A percentile compares a stretch with the other conserved stretches of the same genome.
These are phyloP conservation scores for Cyanoramphus novaezelandiae DNA, from an alignment of 2,113 vertebrate genomes.

Conservation along the genomic window DNA sequence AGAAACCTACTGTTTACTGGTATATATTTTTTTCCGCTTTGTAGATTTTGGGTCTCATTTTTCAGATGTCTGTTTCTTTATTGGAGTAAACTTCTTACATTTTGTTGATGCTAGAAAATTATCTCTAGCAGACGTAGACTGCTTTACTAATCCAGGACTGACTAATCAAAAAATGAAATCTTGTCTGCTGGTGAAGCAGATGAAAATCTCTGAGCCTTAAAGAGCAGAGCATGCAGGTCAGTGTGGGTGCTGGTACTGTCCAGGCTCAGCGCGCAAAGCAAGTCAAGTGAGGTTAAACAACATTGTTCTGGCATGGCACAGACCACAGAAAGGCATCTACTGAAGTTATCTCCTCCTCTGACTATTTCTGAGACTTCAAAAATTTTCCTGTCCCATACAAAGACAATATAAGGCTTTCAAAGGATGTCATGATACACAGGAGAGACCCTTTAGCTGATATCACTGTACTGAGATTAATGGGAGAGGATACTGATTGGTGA, in stretches of 20 bases:
- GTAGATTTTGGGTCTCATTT: neutral
- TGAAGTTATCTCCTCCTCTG: neutral
- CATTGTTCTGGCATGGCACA: neutral
- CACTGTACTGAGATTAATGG: neutral
- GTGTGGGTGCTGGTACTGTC: neutral
- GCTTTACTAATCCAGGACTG: neutral
- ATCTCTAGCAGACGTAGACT: neutral
- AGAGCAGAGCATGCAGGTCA: neutral
- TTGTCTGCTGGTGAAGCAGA: neutral
- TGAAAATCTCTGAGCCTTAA: neutral
- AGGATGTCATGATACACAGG: neutral
- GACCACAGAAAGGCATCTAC: neutral
- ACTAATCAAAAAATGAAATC: neutral
- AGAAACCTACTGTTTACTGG: neutral
- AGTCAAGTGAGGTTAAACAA: neutral
- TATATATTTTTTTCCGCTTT: neutral
- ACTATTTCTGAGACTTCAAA: neutral
- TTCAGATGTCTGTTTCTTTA: neutral
- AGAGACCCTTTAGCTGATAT: neutral
- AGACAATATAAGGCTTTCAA: neutral
- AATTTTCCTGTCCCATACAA: neutral
- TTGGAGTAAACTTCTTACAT: neutral
- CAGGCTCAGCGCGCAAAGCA: neutral
- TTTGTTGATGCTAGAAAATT: neutral
- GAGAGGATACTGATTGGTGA: neutral